A percentile compares a stretch with the other conserved stretches of the same genome.
Conservation (phyloP, 2,113 vertebrate genomes). For the Dromas ardeola region DNA sequence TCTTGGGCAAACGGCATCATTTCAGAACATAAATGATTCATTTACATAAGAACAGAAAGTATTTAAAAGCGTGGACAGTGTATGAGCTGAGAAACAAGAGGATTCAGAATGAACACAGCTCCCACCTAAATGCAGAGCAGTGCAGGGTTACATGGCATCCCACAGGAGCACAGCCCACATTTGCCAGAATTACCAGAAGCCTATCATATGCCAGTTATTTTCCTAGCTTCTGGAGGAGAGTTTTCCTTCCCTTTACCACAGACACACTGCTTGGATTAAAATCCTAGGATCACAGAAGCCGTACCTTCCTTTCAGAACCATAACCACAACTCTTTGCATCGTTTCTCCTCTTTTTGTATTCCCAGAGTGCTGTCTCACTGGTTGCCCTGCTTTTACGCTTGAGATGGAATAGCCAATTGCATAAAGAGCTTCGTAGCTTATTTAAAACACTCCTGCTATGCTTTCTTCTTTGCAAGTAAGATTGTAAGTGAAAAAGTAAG, state of each 20-base stretch:
- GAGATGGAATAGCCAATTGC: neutral
- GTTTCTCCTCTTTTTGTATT: neutral
- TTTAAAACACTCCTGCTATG: neutral
- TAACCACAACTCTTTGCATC: neutral
- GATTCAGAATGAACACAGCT: neutral
- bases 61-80: neutral
- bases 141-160: neutral
- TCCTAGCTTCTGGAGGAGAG: neutral
- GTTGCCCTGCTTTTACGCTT: neutral
- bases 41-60: neutral
- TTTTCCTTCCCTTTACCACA: neutral
- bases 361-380: neutral
- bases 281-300: neutral
- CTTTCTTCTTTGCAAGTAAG: neutral
- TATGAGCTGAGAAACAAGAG: neutral
- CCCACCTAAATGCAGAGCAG: neutral
- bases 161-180: neutral
- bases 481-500: neutral
- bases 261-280: neutral
- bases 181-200: neutral
- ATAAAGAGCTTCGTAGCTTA: neutral
- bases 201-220: neutral
- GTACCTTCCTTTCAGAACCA: neutral
- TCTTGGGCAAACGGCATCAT: neutral
- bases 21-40: neutral